These are phyloP conservation scores for Mirza zaza DNA, from an alignment of 2,113 vertebrate genomes.

Conservation along the genomic window DNA sequence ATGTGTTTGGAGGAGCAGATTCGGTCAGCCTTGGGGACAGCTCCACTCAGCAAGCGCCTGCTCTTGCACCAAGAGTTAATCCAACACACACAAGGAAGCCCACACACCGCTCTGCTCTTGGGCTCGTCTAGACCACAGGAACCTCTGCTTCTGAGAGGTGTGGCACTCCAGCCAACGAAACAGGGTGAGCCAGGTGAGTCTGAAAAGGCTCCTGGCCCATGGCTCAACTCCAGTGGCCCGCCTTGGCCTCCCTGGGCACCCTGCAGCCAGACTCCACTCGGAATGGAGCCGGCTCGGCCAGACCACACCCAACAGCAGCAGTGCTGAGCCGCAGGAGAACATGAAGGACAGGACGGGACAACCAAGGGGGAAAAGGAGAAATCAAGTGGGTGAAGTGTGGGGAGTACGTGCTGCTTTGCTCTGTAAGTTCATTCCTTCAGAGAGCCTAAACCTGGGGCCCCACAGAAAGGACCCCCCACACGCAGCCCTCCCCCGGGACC, in stretches of 20 bases:
- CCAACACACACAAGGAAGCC: too few species aligned
- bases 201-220: not conserved
- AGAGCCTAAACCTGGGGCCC: not conserved
- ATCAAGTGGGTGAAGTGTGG: not conserved
- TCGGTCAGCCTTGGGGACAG: rapidly evolving
- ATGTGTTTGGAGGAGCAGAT: not conserved
- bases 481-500: not conserved
- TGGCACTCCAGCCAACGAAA: not conserved
- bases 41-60: not conserved
- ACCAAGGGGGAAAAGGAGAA: not conserved
- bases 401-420: not conserved
- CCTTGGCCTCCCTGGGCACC: not conserved
- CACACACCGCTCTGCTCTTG: not conserved
- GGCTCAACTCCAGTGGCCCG: too few species aligned
- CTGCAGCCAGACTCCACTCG: not conserved
- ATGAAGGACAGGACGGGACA: not conserved
- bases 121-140: not conserved
- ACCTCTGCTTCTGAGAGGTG: not conserved
- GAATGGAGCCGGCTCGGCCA: not conserved
- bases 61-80: not conserved
- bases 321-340: not conserved
- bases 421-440: not conserved
- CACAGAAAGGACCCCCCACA: not conserved
- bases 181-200: not conserved
- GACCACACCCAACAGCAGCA: not conserved